A percentile compares a stretch with the other conserved stretches of the same genome.
Evolutionary conservation across 2,113 vertebrate genomes (phyloP).

Genomic region (Oxyura jamaicensis): DNA sequence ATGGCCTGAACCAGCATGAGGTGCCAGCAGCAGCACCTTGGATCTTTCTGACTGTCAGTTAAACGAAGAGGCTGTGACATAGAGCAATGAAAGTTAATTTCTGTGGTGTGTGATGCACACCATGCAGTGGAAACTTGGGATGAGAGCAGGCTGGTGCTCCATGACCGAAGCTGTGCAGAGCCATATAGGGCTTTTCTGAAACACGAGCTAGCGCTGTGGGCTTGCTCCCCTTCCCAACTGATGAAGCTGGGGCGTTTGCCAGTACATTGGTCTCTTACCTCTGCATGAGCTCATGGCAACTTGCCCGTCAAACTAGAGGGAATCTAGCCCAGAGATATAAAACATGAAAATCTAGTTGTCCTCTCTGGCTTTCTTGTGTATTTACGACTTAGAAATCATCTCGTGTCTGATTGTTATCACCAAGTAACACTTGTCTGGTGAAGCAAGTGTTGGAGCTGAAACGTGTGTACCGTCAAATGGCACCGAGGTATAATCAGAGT

Average conservation of each 20-base stretch:
- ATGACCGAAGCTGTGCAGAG: fast-evolving
- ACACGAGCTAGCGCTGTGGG: fast-evolving
- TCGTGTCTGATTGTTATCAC: neutral
- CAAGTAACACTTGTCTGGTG: neutral
- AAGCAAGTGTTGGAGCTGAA: neutral
- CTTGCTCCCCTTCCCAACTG: neutral
- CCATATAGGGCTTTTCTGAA: neutral
- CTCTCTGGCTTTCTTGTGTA: neutral
- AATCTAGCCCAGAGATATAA: neutral
- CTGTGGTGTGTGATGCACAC: neutral
- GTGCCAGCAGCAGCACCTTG: neutral
- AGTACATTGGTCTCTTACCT: neutral
- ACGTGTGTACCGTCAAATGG: neutral
- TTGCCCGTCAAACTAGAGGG: neutral
- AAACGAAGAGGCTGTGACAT: fast-evolving
- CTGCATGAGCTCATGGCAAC: neutral
- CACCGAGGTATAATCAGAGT: neutral
- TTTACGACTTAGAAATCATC: neutral
- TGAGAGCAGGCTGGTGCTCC: neutral
- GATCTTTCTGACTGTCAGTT: fast-evolving
- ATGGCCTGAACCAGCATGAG: fast-evolving
- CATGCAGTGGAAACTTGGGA: neutral
- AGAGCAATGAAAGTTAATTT: neutral
- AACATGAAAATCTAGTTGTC: neutral
- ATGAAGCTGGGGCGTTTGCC: neutral